Conservation (phyloP, 2,113 vertebrate genomes). For the Gnathonemus echidnorhynchus region DNA sequence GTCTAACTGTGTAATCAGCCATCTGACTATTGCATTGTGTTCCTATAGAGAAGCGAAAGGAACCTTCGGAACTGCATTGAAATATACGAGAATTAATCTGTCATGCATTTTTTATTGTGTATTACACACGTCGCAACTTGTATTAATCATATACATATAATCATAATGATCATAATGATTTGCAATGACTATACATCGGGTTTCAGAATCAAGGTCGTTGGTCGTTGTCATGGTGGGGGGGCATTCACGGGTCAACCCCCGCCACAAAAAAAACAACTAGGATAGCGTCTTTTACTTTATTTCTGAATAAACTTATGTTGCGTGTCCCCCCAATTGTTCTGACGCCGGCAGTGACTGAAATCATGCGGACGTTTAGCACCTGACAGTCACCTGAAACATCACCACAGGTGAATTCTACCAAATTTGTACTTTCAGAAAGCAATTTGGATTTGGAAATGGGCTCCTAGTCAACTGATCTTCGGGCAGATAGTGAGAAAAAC, state of each 20-base stretch:
- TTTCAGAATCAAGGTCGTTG: background rate
- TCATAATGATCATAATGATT: too few relatives aligned
- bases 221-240: background rate
- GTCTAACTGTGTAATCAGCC: background rate
- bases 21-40: background rate
- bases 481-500: background rate
- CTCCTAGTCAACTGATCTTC: background rate
- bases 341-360: background rate
- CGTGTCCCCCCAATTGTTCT: background rate
- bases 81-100: background rate
- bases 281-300: background rate
- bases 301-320: background rate
- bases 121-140: too few relatives aligned
- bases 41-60: background rate
- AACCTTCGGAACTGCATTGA: background rate
- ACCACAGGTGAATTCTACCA: background rate
- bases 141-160: too few relatives aligned
- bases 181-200: background rate
- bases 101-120: too few relatives aligned
- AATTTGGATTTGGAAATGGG: background rate
- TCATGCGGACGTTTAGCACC: background rate
- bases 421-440: background rate
- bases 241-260: background rate
- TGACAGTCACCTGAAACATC: constrained; percentile 1
- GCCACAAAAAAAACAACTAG: too few relatives aligned